These are phyloP conservation scores for Villa cingulata DNA, from an alignment of 2,888 invertebrate genomes.

Conservation along the genomic window DNA sequence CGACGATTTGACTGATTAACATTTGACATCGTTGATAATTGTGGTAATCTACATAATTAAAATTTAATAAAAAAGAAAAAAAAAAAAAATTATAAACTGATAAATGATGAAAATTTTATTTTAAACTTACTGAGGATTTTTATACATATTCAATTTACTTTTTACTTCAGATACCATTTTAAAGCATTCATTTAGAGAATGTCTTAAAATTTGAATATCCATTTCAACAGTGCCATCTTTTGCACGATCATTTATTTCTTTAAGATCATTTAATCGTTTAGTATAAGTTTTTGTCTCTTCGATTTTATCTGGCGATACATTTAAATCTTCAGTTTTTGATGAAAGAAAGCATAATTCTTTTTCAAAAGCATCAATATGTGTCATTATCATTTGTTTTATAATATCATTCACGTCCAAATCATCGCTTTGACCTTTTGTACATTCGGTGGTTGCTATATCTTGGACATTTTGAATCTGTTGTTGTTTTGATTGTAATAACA, in stretches of 20 bases:
- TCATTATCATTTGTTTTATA: conserved; percentile 46
- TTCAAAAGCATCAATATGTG: conserved; percentile 52
- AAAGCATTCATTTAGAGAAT: conserved; percentile 37
- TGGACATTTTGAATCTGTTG: neutral
- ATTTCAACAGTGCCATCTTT: conserved; percentile 46
- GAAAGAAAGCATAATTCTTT: conserved; percentile 49
- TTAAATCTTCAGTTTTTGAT: conserved; percentile 39
- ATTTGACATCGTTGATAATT: conserved; percentile 22
- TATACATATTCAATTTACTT: conserved; percentile 28
- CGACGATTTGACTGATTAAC: conserved; percentile 34
- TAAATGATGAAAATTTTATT: neutral
- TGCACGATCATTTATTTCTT: conserved; percentile 48
- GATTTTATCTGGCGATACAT: conserved; percentile 39
- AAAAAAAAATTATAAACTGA: too few species aligned
- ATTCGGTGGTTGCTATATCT: neutral
- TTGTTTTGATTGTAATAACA: neutral
- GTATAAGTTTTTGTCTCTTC: conserved; percentile 42
- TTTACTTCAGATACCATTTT: conserved; percentile 32
- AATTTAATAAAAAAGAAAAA: too few species aligned
- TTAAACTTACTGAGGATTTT: conserved; percentile 27
- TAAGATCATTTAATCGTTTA: conserved; percentile 39
- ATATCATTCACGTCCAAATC: conserved; percentile 20
- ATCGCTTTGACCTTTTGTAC: neutral
- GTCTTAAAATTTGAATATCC: conserved; percentile 43
- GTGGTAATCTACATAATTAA: conserved; percentile 21